Conservation (phyloP, 2,113 vertebrate species). For the Verasper variegatus region DNA sequence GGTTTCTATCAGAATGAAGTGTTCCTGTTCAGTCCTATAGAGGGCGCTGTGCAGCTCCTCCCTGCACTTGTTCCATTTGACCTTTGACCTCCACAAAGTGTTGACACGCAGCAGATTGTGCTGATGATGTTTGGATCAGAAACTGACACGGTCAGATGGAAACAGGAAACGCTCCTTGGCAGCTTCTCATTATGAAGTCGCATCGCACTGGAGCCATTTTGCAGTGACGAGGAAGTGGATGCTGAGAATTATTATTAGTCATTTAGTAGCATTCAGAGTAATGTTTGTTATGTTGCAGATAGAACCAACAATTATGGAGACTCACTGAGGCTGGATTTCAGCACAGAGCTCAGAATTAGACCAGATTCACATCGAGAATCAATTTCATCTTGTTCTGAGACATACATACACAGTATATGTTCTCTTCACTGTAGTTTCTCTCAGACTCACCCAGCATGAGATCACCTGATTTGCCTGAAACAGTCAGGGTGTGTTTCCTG, state of each 20-base stretch:
- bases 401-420: neutral
- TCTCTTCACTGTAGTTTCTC: neutral
- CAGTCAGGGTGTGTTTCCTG: constrained; percentile 26
- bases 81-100: neutral
- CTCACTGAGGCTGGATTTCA: neutral
- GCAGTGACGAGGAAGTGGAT: too few relatives aligned
- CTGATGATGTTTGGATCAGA: neutral
- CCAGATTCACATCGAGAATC: too few relatives aligned
- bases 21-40: neutral
- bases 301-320: neutral
- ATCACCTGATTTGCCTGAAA: constrained; percentile 66
- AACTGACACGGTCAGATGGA: too few relatives aligned
- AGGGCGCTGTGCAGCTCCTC: neutral
- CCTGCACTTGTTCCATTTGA: neutral
- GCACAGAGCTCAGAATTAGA: too few relatives aligned
- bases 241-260: neutral
- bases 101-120: neutral
- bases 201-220: too few relatives aligned
- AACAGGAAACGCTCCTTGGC: too few relatives aligned
- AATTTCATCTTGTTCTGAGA: neutral
- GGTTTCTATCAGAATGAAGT: too few relatives aligned
- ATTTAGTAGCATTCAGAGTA: neutral
- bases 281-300: neutral
- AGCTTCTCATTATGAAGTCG: too few relatives aligned
- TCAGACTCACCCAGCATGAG: neutral